These are phyloP conservation scores for Nothocercus nigrocapillus DNA, from an alignment of 2,113 vertebrate genomes.

Conservation along the genomic window DNA sequence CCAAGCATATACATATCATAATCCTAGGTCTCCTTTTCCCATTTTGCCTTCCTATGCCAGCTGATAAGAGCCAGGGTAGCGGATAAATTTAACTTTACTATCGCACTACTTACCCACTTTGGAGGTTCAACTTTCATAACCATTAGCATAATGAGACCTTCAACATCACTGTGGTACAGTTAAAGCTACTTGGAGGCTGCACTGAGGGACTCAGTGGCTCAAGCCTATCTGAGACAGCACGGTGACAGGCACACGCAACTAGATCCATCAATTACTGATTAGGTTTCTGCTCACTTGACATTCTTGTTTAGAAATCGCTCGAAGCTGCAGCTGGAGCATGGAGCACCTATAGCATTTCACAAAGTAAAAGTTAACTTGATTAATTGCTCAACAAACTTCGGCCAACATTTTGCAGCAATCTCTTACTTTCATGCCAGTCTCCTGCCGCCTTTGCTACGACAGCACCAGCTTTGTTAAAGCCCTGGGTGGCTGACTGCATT, in stretches of 20 bases:
- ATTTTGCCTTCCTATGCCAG: not conserved
- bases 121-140: not conserved
- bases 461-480: not conserved
- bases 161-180: not conserved
- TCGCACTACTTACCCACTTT: not conserved
- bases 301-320: constrained; percentile 9
- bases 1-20: not conserved
- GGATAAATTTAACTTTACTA: not conserved
- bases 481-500: not conserved
- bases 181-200: not conserved
- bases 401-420: not conserved
- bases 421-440: not conserved
- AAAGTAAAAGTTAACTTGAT: not conserved
- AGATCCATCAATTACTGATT: not conserved
- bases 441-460: not conserved
- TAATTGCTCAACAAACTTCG: not conserved
- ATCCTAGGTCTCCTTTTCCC: not conserved
- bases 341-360: not conserved
- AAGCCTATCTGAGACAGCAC: rapidly evolving
- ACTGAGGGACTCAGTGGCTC: not conserved
- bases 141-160: not conserved
- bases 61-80: not conserved
- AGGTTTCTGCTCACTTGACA: not conserved
- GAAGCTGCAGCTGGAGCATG: not conserved
- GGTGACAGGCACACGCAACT: not conserved